Percentiles rank a stretch among this genome's conserved stretches.
These are phyloP conservation scores for Onchidella celtica DNA, from an alignment of 2,888 invertebrate species.

Conservation along the genomic window DNA sequence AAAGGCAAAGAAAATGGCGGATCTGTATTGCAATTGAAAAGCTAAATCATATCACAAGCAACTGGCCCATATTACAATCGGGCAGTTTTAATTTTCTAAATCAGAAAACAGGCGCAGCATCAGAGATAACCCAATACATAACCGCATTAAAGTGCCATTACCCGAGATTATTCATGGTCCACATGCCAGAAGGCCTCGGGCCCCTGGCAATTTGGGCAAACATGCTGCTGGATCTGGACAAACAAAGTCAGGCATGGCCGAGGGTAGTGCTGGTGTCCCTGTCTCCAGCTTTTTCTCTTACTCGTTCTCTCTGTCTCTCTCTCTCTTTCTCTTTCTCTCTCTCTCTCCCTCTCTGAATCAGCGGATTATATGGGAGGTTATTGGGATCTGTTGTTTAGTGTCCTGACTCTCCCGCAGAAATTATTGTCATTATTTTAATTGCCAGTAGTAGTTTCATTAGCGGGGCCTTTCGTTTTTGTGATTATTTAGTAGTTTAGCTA, in stretches of 20 bases:
- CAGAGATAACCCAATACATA: neutral
- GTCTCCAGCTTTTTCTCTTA: neutral
- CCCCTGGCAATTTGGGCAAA: neutral
- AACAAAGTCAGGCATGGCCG: no score
- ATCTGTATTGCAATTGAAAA: neutral
- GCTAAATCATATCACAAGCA: neutral
- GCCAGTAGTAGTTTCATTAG: no score
- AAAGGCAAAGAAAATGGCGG: neutral
- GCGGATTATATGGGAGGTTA: no score
- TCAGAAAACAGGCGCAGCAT: neutral
- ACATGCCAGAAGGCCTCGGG: neutral
- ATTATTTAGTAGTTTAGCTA: no score
- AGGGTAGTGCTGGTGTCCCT: neutral
- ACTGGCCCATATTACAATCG: neutral
- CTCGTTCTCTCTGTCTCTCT: neutral
- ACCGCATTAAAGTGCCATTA: constrained; percentile 17
- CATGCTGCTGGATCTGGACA: neutral
- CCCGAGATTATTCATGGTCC: neutral
- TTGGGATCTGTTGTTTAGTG: no score
- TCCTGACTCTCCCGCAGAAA: no score
- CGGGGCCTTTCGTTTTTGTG: no score
- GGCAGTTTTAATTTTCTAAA: neutral
- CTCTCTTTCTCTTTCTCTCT: constrained; percentile 1
- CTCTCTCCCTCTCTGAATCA: neutral
- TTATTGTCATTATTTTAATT: no score